These are phyloP conservation scores for Diabrotica undecimpunctata DNA, from an alignment of 1,140 invertebrate genomes.

Conservation along the genomic window DNA sequence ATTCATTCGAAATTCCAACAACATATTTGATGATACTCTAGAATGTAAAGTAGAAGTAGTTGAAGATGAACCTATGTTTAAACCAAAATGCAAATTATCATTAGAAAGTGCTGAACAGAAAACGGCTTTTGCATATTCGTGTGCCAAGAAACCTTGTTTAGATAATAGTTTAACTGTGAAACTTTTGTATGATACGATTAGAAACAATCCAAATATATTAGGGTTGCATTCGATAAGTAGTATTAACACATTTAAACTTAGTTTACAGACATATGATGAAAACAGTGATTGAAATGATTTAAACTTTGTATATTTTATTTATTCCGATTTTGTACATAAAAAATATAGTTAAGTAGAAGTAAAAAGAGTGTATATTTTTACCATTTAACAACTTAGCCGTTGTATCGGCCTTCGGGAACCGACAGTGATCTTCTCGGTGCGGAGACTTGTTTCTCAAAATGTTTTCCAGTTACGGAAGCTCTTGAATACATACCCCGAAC, in stretches of 20 bases:
- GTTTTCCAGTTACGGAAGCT: no score
- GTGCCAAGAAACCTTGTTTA: constrained; percentile 25
- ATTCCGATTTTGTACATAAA: constrained; percentile 4
- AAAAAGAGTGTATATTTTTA: no score
- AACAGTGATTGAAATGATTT: background rate
- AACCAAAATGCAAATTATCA: constrained; percentile 34
- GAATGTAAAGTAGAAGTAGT: constrained; percentile 36
- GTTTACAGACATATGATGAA: constrained; percentile 30
- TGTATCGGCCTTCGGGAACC: no score
- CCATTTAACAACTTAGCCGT: no score
- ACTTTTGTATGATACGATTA: constrained; percentile 38
- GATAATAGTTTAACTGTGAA: constrained; percentile 31
- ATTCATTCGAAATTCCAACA: constrained; percentile 51
- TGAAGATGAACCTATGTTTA: constrained; percentile 38
- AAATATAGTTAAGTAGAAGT: constrained; percentile 2
- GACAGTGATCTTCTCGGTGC: no score
- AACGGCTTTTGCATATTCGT: constrained; percentile 41
- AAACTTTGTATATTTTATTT: background rate
- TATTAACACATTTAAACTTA: constrained; percentile 36
- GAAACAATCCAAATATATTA: constrained; percentile 35
- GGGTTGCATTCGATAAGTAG: constrained; percentile 34
- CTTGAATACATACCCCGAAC: no score
- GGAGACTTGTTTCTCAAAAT: no score
- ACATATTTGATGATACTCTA: constrained; percentile 38
- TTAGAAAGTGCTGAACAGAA: constrained; percentile 41